A percentile compares a stretch with the other conserved stretches of the same genome.
Conservation (phyloP, 2,113 vertebrate genomes). For the Taxidea taxus region DNA sequence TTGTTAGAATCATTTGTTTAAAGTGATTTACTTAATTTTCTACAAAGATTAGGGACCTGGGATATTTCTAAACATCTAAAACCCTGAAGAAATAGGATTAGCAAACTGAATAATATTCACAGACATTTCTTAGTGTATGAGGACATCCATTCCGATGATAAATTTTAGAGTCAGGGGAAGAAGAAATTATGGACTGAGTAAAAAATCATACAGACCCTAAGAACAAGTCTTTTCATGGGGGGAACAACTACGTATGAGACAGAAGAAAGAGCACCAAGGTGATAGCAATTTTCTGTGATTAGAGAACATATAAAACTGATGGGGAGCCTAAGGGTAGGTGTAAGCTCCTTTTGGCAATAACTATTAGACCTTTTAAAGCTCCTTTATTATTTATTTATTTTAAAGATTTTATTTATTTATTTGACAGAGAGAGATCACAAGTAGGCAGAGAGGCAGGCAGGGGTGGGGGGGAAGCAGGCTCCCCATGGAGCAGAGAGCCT, state of each 20-base stretch:
- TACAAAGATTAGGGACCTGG: background rate
- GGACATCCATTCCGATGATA: background rate
- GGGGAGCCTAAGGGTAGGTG: background rate
- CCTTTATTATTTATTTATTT: background rate
- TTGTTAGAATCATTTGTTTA: conserved; percentile 43
- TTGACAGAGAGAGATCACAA: no score
- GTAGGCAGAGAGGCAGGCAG: no score
- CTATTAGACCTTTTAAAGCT: background rate
- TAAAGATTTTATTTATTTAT: no score
- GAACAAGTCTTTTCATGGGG: background rate
- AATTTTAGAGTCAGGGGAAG: background rate
- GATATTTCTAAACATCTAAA: background rate
- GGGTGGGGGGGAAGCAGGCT: no score
- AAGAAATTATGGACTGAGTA: background rate
- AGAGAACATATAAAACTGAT: background rate
- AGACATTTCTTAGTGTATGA: background rate
- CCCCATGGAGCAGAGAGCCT: no score
- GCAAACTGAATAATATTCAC: background rate
- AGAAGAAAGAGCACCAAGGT: background rate
- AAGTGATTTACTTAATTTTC: background rate
- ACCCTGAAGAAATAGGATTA: background rate
- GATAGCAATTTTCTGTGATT: background rate
- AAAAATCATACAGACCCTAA: background rate
- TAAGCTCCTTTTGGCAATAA: background rate
- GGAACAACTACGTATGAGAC: background rate